Conservation (phyloP, 1,140 invertebrate species). For the Anadara kagoshimensis region DNA sequence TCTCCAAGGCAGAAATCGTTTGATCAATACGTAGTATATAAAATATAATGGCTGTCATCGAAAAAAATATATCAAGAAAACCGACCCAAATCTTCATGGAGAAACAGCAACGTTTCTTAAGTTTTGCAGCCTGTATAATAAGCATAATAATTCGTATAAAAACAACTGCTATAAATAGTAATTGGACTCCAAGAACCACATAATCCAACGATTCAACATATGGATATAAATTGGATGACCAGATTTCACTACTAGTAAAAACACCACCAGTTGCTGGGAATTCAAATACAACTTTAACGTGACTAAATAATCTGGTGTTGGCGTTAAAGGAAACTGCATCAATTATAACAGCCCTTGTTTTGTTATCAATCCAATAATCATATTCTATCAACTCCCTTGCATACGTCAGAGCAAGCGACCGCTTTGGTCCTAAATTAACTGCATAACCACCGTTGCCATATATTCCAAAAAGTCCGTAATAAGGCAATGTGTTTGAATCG, state of each 20-base stretch:
- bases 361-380: conserved; percentile 74
- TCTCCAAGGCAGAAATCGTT: neutral
- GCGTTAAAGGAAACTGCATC: conserved; percentile 77
- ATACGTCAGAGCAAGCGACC: conserved; percentile 34
- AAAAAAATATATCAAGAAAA: neutral
- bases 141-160: neutral
- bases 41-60: neutral
- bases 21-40: neutral
- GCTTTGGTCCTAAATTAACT: conserved; percentile 27
- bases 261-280: conserved; percentile 71
- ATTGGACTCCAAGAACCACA: conserved; percentile 1
- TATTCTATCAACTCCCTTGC: conserved; percentile 61
- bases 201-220: conserved; percentile 14
- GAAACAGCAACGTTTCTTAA: neutral
- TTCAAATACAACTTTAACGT: conserved; percentile 61
- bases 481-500: neutral
- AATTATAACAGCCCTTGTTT: conserved; percentile 75
- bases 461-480: conserved; percentile 10
- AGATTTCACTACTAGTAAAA: neutral
- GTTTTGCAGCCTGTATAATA: neutral
- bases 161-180: conserved; percentile 1
- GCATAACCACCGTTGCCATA: conserved; percentile 22
- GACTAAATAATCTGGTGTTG: conserved; percentile 70
- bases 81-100: neutral
- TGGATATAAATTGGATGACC: conserved; percentile 15